A percentile compares a stretch with the other conserved stretches of the same genome.
phyloP scores from a whole-genome alignment of 2,797 vertebrate genomes.

The Cuniculus paca region DNA sequence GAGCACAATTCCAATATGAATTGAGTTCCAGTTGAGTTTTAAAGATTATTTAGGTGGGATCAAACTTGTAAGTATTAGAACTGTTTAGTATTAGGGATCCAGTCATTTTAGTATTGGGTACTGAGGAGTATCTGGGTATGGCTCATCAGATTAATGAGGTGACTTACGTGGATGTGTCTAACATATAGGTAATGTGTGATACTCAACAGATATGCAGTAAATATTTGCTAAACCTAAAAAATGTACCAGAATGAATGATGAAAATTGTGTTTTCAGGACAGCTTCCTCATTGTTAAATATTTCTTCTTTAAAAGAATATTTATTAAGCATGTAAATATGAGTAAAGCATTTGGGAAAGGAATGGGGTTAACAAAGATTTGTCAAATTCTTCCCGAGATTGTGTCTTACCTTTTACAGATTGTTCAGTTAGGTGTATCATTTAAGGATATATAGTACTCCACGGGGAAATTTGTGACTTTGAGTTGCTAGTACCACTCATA shows the following conservation, averaged over 20 bases:
- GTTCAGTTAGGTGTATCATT: not conserved
- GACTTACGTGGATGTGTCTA: constrained; percentile 17
- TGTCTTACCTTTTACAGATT: constrained; percentile 45
- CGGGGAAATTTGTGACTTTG: constrained; percentile 59
- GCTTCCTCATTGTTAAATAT: not conserved
- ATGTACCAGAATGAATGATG: not conserved
- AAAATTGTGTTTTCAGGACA: constrained; percentile 43
- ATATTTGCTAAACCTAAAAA: constrained; percentile 44
- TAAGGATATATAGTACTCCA: not conserved
- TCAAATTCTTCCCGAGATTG: constrained; percentile 40
- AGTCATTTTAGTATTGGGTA: not conserved
- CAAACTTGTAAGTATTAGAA: constrained; percentile 34
- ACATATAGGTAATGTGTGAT: not conserved
- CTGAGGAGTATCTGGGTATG: not conserved
- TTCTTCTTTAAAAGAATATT: constrained; percentile 3
- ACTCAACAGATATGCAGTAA: not conserved
- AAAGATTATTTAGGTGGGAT: constrained; percentile 31
- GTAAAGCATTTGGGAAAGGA: constrained; percentile 34
- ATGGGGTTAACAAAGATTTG: not conserved
- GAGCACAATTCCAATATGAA: not conserved
- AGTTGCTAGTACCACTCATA: not conserved
- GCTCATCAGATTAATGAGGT: not conserved
- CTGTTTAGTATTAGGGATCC: not conserved
- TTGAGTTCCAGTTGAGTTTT: constrained; percentile 10
- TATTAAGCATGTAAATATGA: constrained; percentile 24